Conservation (phyloP, 2,113 vertebrate genomes). For the Tetrao urogallus region DNA sequence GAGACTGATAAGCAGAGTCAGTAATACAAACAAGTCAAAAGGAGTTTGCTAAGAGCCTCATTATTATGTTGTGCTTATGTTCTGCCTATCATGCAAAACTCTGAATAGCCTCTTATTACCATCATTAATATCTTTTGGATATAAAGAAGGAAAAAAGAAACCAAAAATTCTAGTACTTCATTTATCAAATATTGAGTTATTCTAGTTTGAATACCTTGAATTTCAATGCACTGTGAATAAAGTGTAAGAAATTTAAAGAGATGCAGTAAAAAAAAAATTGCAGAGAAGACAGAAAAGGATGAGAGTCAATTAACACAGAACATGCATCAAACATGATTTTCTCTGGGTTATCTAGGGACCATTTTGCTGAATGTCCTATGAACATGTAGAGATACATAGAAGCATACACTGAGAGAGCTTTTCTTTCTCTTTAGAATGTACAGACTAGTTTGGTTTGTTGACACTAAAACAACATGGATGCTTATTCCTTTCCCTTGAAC, state of each 20-base stretch:
- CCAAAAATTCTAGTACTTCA: neutral
- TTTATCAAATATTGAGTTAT: conserved; percentile 24
- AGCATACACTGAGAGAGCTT: neutral
- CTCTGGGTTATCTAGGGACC: neutral
- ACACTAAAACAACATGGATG: neutral
- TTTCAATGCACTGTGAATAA: neutral
- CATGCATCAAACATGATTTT: neutral
- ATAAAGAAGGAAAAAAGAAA: neutral
- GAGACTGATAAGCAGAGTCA: neutral
- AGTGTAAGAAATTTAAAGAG: neutral
- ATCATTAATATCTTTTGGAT: neutral
- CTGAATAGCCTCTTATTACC: neutral
- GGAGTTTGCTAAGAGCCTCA: neutral
- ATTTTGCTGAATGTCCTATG: neutral
- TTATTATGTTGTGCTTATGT: neutral
- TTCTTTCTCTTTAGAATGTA: neutral
- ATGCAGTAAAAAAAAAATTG: neutral
- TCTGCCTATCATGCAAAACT: neutral
- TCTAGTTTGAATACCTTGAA: conserved; percentile 36
- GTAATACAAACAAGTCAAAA: neutral
- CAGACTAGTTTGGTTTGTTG: neutral
- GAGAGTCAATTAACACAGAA: neutral
- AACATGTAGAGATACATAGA: neutral
- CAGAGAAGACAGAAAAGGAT: neutral
- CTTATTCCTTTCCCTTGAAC: neutral